Conservation (phyloP, 2,797 vertebrate genomes). For the Urosaurus nigricauda region DNA sequence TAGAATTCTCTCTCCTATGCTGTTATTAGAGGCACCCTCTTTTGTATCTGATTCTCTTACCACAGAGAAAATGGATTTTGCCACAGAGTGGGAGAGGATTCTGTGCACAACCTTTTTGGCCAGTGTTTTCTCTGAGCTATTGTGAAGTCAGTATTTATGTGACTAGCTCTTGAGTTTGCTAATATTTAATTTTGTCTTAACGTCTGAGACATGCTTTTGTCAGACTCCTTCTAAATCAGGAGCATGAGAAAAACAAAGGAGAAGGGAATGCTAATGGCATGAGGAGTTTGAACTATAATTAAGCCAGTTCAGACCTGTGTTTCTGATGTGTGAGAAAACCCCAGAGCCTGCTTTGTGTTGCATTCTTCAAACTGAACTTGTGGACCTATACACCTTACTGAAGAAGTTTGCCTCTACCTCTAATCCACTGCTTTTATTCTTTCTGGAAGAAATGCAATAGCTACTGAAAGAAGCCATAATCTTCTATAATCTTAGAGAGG, state of each 20-base stretch:
- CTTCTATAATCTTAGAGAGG: slow-evolving; percentile 78
- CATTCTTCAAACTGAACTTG: slow-evolving; percentile 33
- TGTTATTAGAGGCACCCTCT: not conserved
- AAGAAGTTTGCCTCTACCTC: slow-evolving; percentile 57
- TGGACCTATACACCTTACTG: slow-evolving; percentile 21
- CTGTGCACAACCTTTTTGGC: not conserved
- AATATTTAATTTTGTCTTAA: not conserved
- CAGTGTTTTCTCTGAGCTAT: not conserved
- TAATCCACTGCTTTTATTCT: slow-evolving; percentile 74
- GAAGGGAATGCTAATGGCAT: not conserved
- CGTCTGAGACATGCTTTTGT: not conserved
- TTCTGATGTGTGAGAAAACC: slow-evolving; percentile 59
- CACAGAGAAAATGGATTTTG: not conserved
- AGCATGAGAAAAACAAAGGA: not conserved
- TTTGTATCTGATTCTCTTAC: not conserved
- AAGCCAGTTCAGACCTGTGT: slow-evolving; percentile 67
- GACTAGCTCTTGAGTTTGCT: not conserved
- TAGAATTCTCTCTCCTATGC: not conserved
- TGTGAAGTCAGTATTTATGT: not conserved
- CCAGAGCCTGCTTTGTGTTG: slow-evolving; percentile 46
- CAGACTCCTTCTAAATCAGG: not conserved
- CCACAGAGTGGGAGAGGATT: not conserved
- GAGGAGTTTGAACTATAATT: slow-evolving; percentile 44
- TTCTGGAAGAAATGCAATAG: slow-evolving; percentile 69
- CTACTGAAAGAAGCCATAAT: slow-evolving; percentile 74